phyloP scores from a whole-genome alignment of 2,888 invertebrate species.

The Neocrepidodera transversa region DNA sequence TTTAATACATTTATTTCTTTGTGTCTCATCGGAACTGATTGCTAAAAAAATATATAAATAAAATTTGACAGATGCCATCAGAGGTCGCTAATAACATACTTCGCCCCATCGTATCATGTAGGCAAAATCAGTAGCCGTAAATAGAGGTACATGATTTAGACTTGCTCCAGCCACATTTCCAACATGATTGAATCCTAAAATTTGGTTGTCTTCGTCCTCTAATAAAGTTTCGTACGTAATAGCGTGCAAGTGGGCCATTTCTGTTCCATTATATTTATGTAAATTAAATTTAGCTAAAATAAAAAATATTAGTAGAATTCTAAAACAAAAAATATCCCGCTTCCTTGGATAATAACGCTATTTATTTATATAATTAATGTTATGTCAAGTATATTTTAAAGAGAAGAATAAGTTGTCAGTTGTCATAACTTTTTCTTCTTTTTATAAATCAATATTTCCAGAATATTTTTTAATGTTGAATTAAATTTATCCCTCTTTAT shows the following conservation, averaged over 20 bases:
- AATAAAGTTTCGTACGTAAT: conserved; percentile 78
- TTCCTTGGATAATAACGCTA: too few species aligned
- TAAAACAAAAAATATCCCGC: too few species aligned
- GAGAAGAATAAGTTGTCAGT: too few species aligned
- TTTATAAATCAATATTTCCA: too few species aligned
- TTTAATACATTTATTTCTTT: conserved; percentile 78
- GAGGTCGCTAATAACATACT: conserved; percentile 56
- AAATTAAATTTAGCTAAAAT: conserved; percentile 72
- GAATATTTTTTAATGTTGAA: too few species aligned
- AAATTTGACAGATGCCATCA: background rate
- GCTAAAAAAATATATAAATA: conserved; percentile 61
- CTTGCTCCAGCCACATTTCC: conserved; percentile 71
- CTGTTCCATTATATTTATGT: conserved; percentile 69
- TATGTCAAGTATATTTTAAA: too few species aligned
- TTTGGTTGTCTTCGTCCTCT: conserved; percentile 78
- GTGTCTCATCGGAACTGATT: conserved; percentile 81
- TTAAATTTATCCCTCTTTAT: too few species aligned
- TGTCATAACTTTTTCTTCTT: too few species aligned
- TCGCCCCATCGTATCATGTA: conserved; percentile 78
- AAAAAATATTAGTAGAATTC: conserved; percentile 23
- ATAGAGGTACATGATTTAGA: conserved; percentile 72
- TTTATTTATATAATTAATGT: too few species aligned
- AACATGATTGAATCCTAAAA: conserved; percentile 77
- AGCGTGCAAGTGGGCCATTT: conserved; percentile 74
- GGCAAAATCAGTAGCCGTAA: conserved; percentile 77